Evolutionary conservation across 1,140 invertebrate genomes (phyloP).

Genomic region (Drosophila melanogaster): DNA sequence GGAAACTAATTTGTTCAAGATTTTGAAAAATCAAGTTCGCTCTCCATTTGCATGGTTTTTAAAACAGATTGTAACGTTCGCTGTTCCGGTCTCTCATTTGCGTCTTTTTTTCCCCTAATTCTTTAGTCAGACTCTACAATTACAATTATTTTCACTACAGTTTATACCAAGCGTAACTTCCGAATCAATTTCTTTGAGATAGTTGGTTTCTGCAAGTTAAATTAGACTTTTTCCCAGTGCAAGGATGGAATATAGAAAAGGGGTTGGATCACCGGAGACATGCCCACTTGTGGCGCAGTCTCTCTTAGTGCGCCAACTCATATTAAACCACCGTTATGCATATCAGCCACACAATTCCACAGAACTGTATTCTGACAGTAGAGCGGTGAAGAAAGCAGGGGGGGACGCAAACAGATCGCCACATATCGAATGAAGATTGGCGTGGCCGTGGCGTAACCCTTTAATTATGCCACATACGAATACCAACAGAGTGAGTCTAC

Average conservation of each 20-base stretch:
- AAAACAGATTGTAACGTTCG: no score
- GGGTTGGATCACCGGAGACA: slow-evolving; percentile 50
- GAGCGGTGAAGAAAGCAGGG: slow-evolving; percentile 7
- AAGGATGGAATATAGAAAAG: slow-evolving; percentile 16
- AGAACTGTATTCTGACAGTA: slow-evolving; percentile 10
- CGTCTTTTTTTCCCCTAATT: neutral
- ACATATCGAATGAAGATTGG: slow-evolving; percentile 68
- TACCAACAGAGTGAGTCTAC: slow-evolving; percentile 15
- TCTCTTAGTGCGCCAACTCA: slow-evolving; percentile 71
- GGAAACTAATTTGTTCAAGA: neutral
- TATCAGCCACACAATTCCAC: slow-evolving; percentile 70
- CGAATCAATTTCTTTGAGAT: no score
- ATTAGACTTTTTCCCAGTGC: slow-evolving; percentile 21
- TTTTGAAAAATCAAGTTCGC: neutral
- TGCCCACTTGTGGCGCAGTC: slow-evolving; percentile 66
- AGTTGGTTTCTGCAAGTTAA: neutral
- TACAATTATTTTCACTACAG: no score
- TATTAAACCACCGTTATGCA: slow-evolving; percentile 81
- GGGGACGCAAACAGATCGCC: slow-evolving; percentile 31
- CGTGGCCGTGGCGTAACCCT: slow-evolving; percentile 75
- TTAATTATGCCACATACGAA: slow-evolving; percentile 71
- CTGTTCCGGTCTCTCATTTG: no score
- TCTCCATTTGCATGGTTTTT: no score
- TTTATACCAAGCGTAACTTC: no score
- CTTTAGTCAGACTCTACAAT: neutral